Base-by-base conservation (phyloP, 2,888 invertebrate genomes). In the Willowsia nigromaculata region DNA sequence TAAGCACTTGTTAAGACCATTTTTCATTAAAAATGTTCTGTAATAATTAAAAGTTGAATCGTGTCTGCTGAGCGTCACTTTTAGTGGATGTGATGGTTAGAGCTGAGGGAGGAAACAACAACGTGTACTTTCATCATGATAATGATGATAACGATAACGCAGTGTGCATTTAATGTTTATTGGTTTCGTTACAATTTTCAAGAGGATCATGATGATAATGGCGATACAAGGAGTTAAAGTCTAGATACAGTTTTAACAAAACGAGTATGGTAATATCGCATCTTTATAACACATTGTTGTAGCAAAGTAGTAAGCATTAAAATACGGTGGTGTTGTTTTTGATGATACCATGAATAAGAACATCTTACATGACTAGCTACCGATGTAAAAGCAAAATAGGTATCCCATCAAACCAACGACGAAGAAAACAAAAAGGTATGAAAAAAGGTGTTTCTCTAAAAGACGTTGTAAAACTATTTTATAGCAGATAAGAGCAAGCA, bases 181-280 rank as follows among this genome's bases (percentile, higher is more conserved):
- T 85, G 85, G 74, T 74, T 85, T 71, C 85, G 53, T 74, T 76
- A 85, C 85, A 74, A 65, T 43, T 85, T 85, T 85, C 53, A 78
- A 78, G 78, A 56, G 78, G 53, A 78, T 78, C 33, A 33, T 37
- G 33, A 65, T 65, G 65, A 65, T 65, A 78, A 78, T 78, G 33
- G 78, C 13, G 43, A 47, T 76, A 47, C 47, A 74, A 74, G 47
- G 22, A 47, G 74, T 47, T 59, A 59, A 59, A 59, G 37, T 65
- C 65, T 37, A 37, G 65, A 65, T 37, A 37, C 65, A 65, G 65
- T 65, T 65, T 65, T 37, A 65, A 37, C 37, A 65, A 78, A 78
- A 78, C 78, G 78, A 50, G 78, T 78, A 78, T 78, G 53, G 78
- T 78, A 78, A 78, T 76, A 76, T 30, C 13, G n/a, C n/a, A 59